A percentile compares a stretch with the other conserved stretches of the same genome.
These are phyloP conservation scores for Oncorhynchus keta DNA, from an alignment of 2,113 vertebrate genomes.

Conservation along the genomic window DNA sequence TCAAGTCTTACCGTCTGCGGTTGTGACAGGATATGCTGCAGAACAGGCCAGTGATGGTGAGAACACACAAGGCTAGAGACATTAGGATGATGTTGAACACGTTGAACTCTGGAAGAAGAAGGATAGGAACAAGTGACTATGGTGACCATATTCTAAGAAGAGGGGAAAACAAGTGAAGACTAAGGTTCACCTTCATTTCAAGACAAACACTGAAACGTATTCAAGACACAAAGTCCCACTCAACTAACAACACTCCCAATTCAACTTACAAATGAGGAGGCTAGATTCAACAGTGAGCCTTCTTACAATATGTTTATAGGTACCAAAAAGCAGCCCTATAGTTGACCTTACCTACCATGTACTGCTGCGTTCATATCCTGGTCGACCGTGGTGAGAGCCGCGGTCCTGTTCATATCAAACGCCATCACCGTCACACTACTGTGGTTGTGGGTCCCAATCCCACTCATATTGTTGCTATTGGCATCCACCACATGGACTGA, in stretches of 20 bases:
- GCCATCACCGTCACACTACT: conserved; percentile 8
- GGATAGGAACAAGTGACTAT: neutral
- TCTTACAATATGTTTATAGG: no score
- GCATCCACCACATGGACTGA: conserved; percentile 40
- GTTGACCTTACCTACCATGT: conserved; percentile 40
- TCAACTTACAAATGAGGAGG: no score
- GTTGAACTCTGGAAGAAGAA: conserved; percentile 56
- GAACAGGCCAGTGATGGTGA: conserved; percentile 56
- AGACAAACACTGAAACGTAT: no score
- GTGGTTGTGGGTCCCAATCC: conserved; percentile 34
- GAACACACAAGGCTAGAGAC: conserved; percentile 56
- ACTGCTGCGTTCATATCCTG: conserved; percentile 31
- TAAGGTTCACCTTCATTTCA: no score
- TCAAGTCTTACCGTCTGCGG: conserved; percentile 59
- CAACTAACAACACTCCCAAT: no score
- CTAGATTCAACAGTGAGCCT: no score
- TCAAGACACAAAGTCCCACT: no score
- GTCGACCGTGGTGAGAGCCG: conserved; percentile 32
- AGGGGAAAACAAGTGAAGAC: neutral
- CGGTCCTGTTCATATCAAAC: conserved; percentile 48
- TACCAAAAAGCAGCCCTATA: neutral
- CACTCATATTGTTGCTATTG: conserved; percentile 60
- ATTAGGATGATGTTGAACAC: conserved; percentile 64
- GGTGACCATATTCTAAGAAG: no score
- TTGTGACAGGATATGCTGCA: conserved; percentile 64